phyloP scores from a whole-genome alignment of 2,113 vertebrate species.

The Myrmecophaga tridactyla region DNA sequence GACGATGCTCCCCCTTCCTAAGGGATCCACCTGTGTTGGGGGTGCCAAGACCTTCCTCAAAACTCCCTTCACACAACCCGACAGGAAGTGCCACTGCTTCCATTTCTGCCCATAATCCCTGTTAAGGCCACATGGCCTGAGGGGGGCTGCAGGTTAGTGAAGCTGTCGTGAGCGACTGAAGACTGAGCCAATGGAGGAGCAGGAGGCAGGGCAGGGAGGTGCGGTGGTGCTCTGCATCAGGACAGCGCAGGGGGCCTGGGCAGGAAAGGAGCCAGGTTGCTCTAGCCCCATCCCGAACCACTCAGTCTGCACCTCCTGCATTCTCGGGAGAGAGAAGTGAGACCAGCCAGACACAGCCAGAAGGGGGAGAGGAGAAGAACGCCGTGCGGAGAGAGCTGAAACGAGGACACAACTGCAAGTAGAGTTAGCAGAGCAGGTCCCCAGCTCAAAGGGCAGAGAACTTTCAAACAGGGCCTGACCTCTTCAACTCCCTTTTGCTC shows the following conservation, averaged over 20 bases:
- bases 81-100: neutral
- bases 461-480: neutral
- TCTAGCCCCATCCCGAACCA: neutral
- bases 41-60: neutral
- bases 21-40: neutral
- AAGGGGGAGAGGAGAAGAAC: neutral
- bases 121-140: neutral
- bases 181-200: neutral
- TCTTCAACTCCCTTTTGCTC: too few relatives aligned
- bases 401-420: neutral
- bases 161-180: neutral
- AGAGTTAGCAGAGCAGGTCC: neutral
- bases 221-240: neutral
- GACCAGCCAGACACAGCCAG: too few relatives aligned
- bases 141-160: neutral
- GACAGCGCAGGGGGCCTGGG: neutral
- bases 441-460: neutral
- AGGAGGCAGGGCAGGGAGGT: too few relatives aligned
- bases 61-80: neutral
- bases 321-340: neutral
- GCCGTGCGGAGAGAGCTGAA: neutral
- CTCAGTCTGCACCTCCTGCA: neutral
- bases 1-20: neutral
- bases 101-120: neutral
- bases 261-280: neutral